Evolutionary conservation across 2,113 vertebrate species (phyloP), one percentile per base, ranked within the genome.

Genomic region (Carlito syrichta): DNA sequence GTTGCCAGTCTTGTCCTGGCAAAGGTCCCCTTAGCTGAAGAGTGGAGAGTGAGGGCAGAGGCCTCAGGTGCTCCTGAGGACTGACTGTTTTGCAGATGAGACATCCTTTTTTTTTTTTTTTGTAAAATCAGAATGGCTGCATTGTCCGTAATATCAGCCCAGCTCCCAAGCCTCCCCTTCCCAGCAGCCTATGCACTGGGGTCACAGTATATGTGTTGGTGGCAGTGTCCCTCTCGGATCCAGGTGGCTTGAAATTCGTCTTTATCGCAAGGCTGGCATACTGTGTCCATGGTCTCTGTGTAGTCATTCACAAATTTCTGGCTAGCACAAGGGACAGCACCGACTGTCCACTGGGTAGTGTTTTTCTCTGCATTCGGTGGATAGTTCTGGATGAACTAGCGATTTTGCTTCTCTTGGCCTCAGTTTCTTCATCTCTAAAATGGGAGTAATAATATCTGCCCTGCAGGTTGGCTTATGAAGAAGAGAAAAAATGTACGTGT

Each of bases 221-320:
- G 50, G 93, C 99, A 99, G 58, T 86, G 96, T 10, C 0, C 94
- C 94, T 98, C 98, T 60, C 25, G 93, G 90, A 98, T 99, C 98
- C 97, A 98, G 81, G 88, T 4, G 20, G 23, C 45, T 85, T 98
- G 96, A 43, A 98, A 99, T 62, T 98, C 98, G 0, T 56, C 93
- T 0, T 6, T 10, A 43, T 93, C 45, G 27, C 99, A 99, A 6
- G 0, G 27, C 0, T 0, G 0, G 23, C 99, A 99, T 17, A 48
- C 2, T 0, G 98, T 98, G 0, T 8, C 0, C 1, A 7, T 38
- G 19, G 0, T 0, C 30, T 56, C 73, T 0, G 71, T 66, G 85
- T 97, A 98, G 5, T 97, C 93, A 1, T 11, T 45, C 25, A 6
- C 23, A 93, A 98, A 32, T 62, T 91, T 97, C 38, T 81, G 97